A percentile compares a stretch with the other conserved stretches of the same genome.
phyloP scores from a whole-genome alignment of 35 echinoderm and acorn worm species.

The Heliocidaris tuberculata region DNA sequence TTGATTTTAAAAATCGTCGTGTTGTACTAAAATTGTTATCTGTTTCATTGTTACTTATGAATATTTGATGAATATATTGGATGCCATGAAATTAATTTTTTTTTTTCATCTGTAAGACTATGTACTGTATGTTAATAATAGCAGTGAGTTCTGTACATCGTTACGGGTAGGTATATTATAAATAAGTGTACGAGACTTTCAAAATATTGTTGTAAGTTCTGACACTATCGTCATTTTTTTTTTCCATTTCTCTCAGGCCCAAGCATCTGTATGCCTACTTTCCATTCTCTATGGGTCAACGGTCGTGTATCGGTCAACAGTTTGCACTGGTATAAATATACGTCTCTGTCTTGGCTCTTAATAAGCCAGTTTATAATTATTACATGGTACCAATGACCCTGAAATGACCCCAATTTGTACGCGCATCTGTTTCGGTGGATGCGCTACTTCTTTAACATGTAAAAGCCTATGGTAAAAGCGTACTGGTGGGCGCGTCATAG shows the following conservation, averaged over 20 bases:
- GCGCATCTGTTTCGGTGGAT: too few relatives aligned
- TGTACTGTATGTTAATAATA: too few relatives aligned
- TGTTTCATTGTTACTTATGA: neutral
- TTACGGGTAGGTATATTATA: too few relatives aligned
- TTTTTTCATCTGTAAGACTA: neutral
- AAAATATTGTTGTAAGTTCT: neutral
- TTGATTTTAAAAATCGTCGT: neutral
- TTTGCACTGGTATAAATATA: neutral
- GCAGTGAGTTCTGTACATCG: too few relatives aligned
- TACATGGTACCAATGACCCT: too few relatives aligned
- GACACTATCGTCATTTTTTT: neutral
- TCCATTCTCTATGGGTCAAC: conserved; percentile 36
- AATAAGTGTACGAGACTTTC: neutral
- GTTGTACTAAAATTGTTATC: neutral
- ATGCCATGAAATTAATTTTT: neutral
- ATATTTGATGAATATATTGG: neutral
- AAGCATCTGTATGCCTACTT: conserved; percentile 34
- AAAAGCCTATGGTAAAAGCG: too few relatives aligned
- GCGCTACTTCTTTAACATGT: too few relatives aligned
- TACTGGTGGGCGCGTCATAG: too few relatives aligned
- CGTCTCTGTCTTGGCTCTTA: neutral
- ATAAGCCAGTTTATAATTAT: too few relatives aligned
- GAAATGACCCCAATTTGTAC: too few relatives aligned
- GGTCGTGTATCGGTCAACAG: conserved; percentile 37
- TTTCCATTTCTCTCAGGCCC: neutral